Percentiles rank a stretch among this genome's conserved stretches.
Evolutionary conservation across 2,113 vertebrate genomes (phyloP).

Genomic region (Corythornis madagascariensis): DNA sequence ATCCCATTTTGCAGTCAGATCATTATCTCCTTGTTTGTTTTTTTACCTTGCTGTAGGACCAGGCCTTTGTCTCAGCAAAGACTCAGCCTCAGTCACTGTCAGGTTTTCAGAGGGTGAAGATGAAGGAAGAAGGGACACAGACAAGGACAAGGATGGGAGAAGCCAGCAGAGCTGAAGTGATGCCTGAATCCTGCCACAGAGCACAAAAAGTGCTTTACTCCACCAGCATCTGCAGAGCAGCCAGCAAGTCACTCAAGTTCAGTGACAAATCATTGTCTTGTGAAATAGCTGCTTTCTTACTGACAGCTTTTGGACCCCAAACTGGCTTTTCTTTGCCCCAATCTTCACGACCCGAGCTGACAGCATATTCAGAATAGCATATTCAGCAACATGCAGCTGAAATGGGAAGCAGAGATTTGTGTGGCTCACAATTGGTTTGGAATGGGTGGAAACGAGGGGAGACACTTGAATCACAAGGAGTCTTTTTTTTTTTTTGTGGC

Average conservation of each 20-base stretch:
- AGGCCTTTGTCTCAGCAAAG: not conserved
- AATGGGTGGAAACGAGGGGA: not conserved
- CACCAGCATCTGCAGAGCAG: not conserved
- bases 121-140: not conserved
- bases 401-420: not conserved
- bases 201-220: not conserved
- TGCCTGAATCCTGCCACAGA: not conserved
- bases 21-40: not conserved
- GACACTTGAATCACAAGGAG: not conserved
- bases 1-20: not conserved
- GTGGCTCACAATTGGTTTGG: not conserved
- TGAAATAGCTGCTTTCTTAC: not conserved
- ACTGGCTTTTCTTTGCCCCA: not conserved
- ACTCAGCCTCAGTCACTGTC: not conserved
- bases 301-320: not conserved
- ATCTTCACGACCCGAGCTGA: not conserved
- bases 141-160: not conserved
- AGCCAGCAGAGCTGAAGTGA: not conserved
- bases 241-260: not conserved
- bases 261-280: not conserved
- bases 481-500: not conserved
- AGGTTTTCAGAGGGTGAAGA: not conserved
- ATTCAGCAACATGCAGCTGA: not conserved
- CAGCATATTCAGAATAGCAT: not conserved
- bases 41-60: not conserved